Base-by-base conservation (phyloP, 92 coral and sea anemone genomes). In the Bergia sp. region DNA sequence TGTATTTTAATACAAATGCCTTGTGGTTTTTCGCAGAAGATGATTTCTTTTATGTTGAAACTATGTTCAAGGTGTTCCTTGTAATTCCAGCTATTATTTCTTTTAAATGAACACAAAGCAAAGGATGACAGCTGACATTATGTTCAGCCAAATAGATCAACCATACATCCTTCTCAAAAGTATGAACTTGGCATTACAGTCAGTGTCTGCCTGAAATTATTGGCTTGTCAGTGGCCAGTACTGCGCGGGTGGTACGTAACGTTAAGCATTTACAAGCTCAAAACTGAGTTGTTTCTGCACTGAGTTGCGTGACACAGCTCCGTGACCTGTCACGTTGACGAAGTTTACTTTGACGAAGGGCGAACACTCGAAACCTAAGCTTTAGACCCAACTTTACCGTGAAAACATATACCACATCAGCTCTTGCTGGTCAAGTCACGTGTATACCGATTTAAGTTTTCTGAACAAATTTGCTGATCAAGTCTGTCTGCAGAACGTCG, bases 271-370 rank as follows among this genome's bases (percentile, higher is more conserved):
- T 12, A 4, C 71, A 64, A 64, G 71, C 10, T 7, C 15, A 67
- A 16, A 67, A n/a, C 74, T n/a, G 37, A 67, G 74, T 67, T 67
- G 74, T 67, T 67, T 67, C 74, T 16, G 37, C 74, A 67, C 37
- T 21, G 74, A n/a, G 74, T 67, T 67, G 74, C 74, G 37, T 16
- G 74, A 67, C 74, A 67, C 10, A 67, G 74, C 37, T 67, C 74
- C 13, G 74, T 67, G 74, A 67, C 74, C 23, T 67, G 74, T 67
- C 36, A 67, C 37, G 74, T 21, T 67, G 38, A 18, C 37, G 74
- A 67, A 3, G 37, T 21, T 67, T 67, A 16, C 74, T 67, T 16
- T 67, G 74, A 21, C 37, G 4, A 67, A 67, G 74, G 74, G 74
- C 10, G 0, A 53, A 3, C 58, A 18, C 57, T 50, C 57, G 58